These are phyloP conservation scores for Actinernus sp. DNA, from an alignment of 92 coral and sea anemone genomes.

Conservation along the genomic window DNA sequence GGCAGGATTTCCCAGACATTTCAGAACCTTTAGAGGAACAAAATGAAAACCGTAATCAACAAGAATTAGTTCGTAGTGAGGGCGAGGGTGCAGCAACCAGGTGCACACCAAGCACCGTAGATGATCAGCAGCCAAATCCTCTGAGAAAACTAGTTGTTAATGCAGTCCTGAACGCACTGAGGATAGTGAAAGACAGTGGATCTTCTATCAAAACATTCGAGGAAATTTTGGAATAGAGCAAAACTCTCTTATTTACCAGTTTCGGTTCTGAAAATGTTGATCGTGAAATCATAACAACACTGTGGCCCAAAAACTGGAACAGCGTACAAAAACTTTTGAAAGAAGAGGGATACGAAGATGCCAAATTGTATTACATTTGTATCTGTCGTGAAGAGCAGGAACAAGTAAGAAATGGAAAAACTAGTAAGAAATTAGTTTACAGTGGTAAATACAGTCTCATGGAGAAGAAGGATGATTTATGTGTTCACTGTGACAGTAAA, in stretches of 20 bases:
- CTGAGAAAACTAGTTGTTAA: constrained; percentile 60
- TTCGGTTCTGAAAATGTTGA: constrained; percentile 48
- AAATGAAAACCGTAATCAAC: too few relatives aligned
- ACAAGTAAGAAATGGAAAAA: constrained; percentile 12
- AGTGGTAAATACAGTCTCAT: constrained; percentile 62
- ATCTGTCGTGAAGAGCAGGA: constrained; percentile 52
- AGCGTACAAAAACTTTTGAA: constrained; percentile 60
- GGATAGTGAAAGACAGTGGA: constrained; percentile 67
- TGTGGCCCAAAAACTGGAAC: constrained; percentile 72
- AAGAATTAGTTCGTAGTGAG: too few relatives aligned
- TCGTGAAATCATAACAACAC: constrained; percentile 37
- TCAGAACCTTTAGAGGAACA: too few relatives aligned
- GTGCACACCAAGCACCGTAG: too few relatives aligned
- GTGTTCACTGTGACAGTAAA: constrained; percentile 47
- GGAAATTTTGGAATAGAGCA: constrained; percentile 73
- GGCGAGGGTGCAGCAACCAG: too few relatives aligned
- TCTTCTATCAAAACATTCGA: constrained; percentile 64
- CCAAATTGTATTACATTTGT: constrained; percentile 55
- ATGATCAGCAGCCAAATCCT: too few relatives aligned
- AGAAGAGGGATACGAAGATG: constrained; percentile 75
- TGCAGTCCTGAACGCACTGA: constrained; percentile 72
- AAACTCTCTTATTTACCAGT: constrained; percentile 37
- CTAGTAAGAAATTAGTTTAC: constrained; percentile 29
- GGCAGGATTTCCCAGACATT: too few relatives aligned
- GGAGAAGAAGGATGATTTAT: constrained; percentile 47